Percentiles rank a stretch among this genome's conserved stretches.
Conservation (phyloP, 2,113 vertebrate species). For the Paralichthys olivaceus region DNA sequence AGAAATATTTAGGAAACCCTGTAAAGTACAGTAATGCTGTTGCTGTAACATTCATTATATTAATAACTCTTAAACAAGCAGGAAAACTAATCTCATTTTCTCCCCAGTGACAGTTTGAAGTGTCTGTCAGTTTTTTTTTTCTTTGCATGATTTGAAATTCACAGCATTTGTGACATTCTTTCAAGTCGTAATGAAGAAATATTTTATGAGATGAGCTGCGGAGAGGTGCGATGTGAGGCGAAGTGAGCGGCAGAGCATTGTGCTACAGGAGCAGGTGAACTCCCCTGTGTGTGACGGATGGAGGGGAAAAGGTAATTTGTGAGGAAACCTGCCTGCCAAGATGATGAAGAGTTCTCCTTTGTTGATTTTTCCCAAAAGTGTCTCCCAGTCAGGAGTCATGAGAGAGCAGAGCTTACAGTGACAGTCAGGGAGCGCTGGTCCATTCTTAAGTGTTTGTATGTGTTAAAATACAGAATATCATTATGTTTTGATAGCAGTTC, state of each 20-base stretch:
- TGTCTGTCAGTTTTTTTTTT: conserved; percentile 12
- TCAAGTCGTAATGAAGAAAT: conserved; percentile 67
- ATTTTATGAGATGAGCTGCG: conserved; percentile 77
- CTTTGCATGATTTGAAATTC: conserved; percentile 50
- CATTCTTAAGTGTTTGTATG: conserved; percentile 71
- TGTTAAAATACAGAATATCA: conserved; percentile 73
- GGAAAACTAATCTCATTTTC: conserved; percentile 19
- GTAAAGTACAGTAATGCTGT: conserved; percentile 2
- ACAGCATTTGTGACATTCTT: conserved; percentile 54
- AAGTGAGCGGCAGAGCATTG: conserved; percentile 76
- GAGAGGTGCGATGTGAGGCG: conserved; percentile 61
- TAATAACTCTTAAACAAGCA: conserved; percentile 19
- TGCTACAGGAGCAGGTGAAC: conserved; percentile 83
- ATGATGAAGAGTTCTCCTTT: conserved; percentile 91
- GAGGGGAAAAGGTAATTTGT: conserved; percentile 89
- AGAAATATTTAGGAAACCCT: conserved; percentile 13
- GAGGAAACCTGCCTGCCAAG: conserved; percentile 90
- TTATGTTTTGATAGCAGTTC: conserved; percentile 67
- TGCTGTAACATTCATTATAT: conserved; percentile 7
- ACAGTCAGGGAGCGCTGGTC: conserved; percentile 83
- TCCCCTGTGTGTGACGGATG: conserved; percentile 86
- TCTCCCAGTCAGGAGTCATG: conserved; percentile 84
- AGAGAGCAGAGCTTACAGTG: conserved; percentile 84
- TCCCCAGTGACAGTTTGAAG: conserved; percentile 41
- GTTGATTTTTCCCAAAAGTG: conserved; percentile 81